phyloP scores from a whole-genome alignment of 2,113 vertebrate genomes.

The Penelope pileata region DNA sequence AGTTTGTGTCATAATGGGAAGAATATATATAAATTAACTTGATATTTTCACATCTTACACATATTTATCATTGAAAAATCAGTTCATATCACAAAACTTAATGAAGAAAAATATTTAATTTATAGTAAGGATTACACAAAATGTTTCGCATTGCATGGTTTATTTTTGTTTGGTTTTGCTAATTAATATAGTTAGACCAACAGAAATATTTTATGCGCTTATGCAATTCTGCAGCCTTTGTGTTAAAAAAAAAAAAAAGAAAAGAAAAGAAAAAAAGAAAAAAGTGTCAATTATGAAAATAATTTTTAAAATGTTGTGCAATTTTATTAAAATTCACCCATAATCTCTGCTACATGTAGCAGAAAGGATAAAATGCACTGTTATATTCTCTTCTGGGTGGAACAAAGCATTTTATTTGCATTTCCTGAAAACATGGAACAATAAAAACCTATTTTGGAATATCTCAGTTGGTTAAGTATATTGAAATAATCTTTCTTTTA shows the following conservation, averaged over 20 bases:
- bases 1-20: background rate
- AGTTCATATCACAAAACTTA: background rate
- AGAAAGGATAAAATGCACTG: background rate
- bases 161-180: background rate
- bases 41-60: background rate
- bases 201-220: background rate
- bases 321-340: background rate
- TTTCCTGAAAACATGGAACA: background rate
- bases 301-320: background rate
- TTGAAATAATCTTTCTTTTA: rapidly evolving
- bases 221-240: background rate
- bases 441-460: background rate
- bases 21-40: background rate
- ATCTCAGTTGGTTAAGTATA: rapidly evolving
- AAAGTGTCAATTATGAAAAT: background rate
- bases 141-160: background rate
- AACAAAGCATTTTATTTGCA: background rate
- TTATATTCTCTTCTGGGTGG: background rate
- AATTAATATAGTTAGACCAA: background rate
- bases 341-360: background rate
- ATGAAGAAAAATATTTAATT: conserved; percentile 13
- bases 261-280: no score
- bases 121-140: background rate
- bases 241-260: no score
- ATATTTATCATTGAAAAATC: conserved; percentile 32